Percentiles rank a stretch among this genome's conserved stretches.
These are phyloP conservation scores for Microctonus hyperodae DNA, from an alignment of 2,888 invertebrate species.

Conservation along the genomic window DNA sequence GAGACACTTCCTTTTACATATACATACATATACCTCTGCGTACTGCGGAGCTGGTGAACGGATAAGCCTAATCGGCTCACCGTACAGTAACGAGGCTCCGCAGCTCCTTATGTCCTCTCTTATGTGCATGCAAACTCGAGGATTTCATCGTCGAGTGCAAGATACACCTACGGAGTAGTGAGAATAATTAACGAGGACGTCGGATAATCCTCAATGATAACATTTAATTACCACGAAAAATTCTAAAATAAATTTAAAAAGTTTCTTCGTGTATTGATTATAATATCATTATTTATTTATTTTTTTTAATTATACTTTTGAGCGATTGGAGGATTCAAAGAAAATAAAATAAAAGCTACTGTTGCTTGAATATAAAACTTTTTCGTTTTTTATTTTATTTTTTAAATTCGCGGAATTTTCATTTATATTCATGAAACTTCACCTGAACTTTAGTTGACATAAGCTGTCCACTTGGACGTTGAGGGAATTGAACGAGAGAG, in stretches of 20 bases:
- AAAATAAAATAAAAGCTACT: background rate
- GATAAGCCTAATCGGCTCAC: slow-evolving; percentile 24
- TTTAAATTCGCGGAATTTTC: slow-evolving; percentile 31
- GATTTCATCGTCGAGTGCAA: slow-evolving; percentile 17
- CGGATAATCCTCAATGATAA: slow-evolving; percentile 32
- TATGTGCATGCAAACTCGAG: slow-evolving; percentile 11
- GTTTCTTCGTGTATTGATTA: slow-evolving; percentile 4
- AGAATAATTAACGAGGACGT: slow-evolving; percentile 36
- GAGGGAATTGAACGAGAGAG: slow-evolving; percentile 5
- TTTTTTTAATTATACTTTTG: too few relatives aligned
- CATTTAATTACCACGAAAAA: slow-evolving; percentile 32
- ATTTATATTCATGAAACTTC: slow-evolving; percentile 48
- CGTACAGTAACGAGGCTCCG: slow-evolving; percentile 9
- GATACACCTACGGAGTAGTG: slow-evolving; percentile 15
- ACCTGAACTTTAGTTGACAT: slow-evolving; percentile 29
- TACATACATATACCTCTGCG: background rate
- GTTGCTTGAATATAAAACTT: background rate
- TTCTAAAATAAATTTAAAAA: slow-evolving; percentile 26
- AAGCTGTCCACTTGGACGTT: slow-evolving; percentile 31
- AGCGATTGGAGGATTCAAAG: too few relatives aligned
- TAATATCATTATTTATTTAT: background rate
- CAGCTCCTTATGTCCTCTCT: slow-evolving; percentile 11
- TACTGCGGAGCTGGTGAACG: slow-evolving; percentile 21
- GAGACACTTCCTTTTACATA: slow-evolving; percentile 14
- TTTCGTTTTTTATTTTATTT: background rate